A percentile compares a stretch with the other conserved stretches of the same genome.
Evolutionary conservation across 2,113 vertebrate genomes (phyloP).

Genomic region (Speoplatyrhinus poulsoni): DNA sequence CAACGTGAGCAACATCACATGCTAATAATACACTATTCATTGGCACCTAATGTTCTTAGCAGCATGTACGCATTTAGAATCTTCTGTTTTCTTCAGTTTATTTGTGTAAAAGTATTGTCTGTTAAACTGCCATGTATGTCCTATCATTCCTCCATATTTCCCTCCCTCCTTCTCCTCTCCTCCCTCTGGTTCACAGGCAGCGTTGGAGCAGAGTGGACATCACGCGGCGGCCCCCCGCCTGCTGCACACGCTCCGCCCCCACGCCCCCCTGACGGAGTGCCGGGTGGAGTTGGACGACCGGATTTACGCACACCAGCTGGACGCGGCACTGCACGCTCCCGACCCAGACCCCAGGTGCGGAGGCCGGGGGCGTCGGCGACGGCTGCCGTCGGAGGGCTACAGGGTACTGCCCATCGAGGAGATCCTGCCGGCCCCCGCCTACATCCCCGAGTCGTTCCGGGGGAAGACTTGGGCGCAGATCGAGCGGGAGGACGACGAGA

Average conservation of each 20-base stretch:
- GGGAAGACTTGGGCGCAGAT: constrained; percentile 88
- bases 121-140: no score
- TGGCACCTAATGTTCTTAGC: no score
- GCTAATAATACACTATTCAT: no score
- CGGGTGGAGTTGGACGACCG: constrained; percentile 80
- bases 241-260: constrained; percentile 33
- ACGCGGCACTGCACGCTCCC: constrained; percentile 46
- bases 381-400: constrained; percentile 31
- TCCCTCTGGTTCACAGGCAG: constrained; percentile 5
- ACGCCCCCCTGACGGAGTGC: constrained; percentile 73
- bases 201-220: background rate
- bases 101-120: no score
- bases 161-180: no score
- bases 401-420: constrained; percentile 62
- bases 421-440: constrained; percentile 79
- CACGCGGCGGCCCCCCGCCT: background rate
- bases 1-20: no score
- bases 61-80: no score
- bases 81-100: no score
- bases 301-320: constrained; percentile 77
- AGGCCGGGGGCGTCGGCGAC: constrained; percentile 15
- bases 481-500: constrained; percentile 84
- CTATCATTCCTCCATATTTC: no score
- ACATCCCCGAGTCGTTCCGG: constrained; percentile 86
- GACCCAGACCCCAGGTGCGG: no score